Evolutionary conservation across 2,113 vertebrate genomes (phyloP).

Genomic region (Pachycephala philippinensis): DNA sequence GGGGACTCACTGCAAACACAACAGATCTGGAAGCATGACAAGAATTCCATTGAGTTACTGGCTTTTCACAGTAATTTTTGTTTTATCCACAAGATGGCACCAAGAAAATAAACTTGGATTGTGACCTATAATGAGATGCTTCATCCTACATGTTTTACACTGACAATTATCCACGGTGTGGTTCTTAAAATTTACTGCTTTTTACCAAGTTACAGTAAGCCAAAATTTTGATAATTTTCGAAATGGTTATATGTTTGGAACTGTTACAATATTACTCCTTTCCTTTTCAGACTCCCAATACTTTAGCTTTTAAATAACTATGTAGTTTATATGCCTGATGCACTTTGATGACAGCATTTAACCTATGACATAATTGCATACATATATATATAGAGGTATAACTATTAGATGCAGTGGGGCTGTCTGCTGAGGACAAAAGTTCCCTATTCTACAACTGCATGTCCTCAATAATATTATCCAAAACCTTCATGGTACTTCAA

Average conservation of each 20-base stretch:
- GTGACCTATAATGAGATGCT: not conserved
- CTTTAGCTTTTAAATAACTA: not conserved
- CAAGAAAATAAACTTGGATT: conserved; percentile 25
- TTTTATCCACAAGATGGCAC: conserved; percentile 68
- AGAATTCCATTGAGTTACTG: not conserved
- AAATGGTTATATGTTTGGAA: not conserved
- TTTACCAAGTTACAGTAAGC: not conserved
- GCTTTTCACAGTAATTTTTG: not conserved
- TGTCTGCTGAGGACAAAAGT: not conserved
- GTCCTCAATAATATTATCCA: not conserved
- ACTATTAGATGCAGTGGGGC: not conserved
- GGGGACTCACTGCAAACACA: not conserved
- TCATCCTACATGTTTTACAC: not conserved
- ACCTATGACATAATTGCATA: not conserved
- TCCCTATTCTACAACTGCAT: not conserved
- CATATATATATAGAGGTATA: not conserved
- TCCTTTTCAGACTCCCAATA: not conserved
- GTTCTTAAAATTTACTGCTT: not conserved
- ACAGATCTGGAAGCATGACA: not conserved
- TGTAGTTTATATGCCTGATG: not conserved
- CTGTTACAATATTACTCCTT: not conserved
- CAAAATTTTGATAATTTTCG: not conserved
- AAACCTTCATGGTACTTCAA: not conserved
- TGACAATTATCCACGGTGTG: not conserved
- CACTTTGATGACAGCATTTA: not conserved